Conservation (phyloP, 2,888 invertebrate species). For the Hirtodrosophila confusa region DNA sequence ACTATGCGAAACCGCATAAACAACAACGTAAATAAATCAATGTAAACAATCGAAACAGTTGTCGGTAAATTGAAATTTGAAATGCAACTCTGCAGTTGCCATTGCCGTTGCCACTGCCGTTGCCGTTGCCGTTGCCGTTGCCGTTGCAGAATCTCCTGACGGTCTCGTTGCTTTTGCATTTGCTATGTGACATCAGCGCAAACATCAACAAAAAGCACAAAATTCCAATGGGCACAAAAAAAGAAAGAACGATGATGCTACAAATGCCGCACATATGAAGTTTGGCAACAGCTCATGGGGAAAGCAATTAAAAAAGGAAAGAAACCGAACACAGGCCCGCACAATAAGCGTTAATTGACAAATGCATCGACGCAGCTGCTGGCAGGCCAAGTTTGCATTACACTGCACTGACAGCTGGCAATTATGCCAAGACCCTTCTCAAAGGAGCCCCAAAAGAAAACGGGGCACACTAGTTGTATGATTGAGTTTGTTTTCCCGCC, state of each 20-base stretch:
- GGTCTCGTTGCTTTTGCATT: no score
- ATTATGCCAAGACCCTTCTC: conserved; percentile 10
- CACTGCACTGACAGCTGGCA: conserved; percentile 36
- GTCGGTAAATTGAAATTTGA: conserved; percentile 81
- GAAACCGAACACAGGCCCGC: not conserved
- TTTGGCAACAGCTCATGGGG: conserved; percentile 23
- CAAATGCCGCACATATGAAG: conserved; percentile 14
- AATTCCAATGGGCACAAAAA: conserved; percentile 2
- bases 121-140: no score
- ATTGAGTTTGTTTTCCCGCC: no score
- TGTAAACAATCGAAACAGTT: conserved; percentile 81
- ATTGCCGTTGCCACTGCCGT: conserved; percentile 9
- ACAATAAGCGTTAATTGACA: conserved; percentile 71
- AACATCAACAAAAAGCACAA: conserved; percentile 24
- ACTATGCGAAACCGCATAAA: conserved; percentile 71
- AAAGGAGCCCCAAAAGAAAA: no score
- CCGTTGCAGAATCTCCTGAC: not conserved
- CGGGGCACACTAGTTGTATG: no score
- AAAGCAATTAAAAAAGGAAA: conserved; percentile 10
- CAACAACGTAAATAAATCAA: conserved; percentile 79
- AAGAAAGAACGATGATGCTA: conserved; percentile 9
- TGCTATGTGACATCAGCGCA: conserved; percentile 25
- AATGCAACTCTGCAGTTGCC: conserved; percentile 63
- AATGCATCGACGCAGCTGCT: conserved; percentile 31
- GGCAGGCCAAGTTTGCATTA: conserved; percentile 14